Percentiles rank a stretch among this genome's conserved stretches.
Conservation (phyloP, 2,888 invertebrate species). For the Sesia bembeciformis region DNA sequence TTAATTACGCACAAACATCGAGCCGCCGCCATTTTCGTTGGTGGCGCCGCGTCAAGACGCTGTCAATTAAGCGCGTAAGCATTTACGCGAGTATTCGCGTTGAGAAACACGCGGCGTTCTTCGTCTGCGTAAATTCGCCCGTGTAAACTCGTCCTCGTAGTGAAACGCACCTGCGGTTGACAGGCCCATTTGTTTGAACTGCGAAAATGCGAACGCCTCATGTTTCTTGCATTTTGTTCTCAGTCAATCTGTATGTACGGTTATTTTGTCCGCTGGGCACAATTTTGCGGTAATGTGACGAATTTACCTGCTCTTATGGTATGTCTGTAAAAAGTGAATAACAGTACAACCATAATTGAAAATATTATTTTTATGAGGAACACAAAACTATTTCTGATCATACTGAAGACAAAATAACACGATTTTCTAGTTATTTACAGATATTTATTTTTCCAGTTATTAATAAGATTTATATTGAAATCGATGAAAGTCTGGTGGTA, state of each 20-base stretch:
- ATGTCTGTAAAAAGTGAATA: no score
- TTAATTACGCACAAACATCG: conserved; percentile 36
- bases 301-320: no score
- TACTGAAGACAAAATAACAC: no score
- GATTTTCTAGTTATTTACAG: no score
- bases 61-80: conserved; percentile 25
- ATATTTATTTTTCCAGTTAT: no score
- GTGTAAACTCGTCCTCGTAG: conserved; percentile 12
- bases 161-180: conserved; percentile 57
- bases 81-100: conserved; percentile 28
- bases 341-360: no score
- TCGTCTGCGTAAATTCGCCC: not conserved
- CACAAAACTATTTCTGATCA: no score
- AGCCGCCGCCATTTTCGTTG: conserved; percentile 8
- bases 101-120: not conserved
- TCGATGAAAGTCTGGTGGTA: no score
- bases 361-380: no score
- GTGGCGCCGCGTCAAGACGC: conserved; percentile 5
- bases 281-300: conserved; percentile 1
- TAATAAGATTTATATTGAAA: no score
- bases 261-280: not conserved
- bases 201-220: conserved; percentile 8
- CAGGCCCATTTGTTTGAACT: conserved; percentile 54
- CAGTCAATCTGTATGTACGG: not conserved
- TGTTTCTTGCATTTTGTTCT: conserved; percentile 6